Conservation (phyloP, 2,113 vertebrate species). For the Morone chrysops region DNA sequence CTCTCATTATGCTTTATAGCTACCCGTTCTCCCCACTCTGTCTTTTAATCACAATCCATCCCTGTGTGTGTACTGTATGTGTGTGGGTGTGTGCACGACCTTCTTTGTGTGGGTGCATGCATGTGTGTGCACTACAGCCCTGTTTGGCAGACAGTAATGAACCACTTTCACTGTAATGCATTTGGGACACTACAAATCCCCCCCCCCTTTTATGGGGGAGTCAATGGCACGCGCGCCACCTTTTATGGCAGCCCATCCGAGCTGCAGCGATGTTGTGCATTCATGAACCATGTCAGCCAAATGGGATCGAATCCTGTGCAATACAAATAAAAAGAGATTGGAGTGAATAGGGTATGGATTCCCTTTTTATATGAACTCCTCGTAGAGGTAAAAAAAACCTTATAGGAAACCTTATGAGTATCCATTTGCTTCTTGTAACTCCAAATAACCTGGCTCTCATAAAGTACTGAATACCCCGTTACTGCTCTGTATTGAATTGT, state of each 20-base stretch:
- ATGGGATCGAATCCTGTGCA: slow-evolving; percentile 53
- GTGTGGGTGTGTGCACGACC: not conserved
- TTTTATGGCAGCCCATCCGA: slow-evolving; percentile 65
- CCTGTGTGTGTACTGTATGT: slow-evolving; percentile 23
- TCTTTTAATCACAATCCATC: slow-evolving; percentile 73
- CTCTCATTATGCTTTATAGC: slow-evolving; percentile 80
- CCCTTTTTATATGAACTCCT: slow-evolving; percentile 54
- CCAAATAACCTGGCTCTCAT: slow-evolving; percentile 50
- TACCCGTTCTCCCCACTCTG: slow-evolving; percentile 58
- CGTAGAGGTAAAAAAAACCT: slow-evolving; percentile 35
- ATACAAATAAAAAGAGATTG: slow-evolving; percentile 71
- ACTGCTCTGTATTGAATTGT: slow-evolving; percentile 48
- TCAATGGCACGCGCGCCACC: slow-evolving; percentile 66
- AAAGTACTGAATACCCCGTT: slow-evolving; percentile 61
- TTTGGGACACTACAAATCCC: slow-evolving; percentile 41
- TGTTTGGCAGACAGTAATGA: slow-evolving; percentile 63
- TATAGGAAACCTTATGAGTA: slow-evolving; percentile 40
- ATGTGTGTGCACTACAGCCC: not conserved
- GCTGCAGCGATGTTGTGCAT: slow-evolving; percentile 49
- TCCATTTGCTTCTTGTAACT: slow-evolving; percentile 45
- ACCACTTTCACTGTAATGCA: slow-evolving; percentile 70
- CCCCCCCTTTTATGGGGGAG: slow-evolving; percentile 53
- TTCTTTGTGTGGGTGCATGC: slow-evolving; percentile 1
- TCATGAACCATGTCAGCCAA: slow-evolving; percentile 51
- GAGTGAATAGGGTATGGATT: slow-evolving; percentile 69